Percentiles rank a stretch among this genome's conserved stretches.
These are phyloP conservation scores for Heliconius congener DNA, from an alignment of 1,140 invertebrate genomes.

Conservation along the genomic window DNA sequence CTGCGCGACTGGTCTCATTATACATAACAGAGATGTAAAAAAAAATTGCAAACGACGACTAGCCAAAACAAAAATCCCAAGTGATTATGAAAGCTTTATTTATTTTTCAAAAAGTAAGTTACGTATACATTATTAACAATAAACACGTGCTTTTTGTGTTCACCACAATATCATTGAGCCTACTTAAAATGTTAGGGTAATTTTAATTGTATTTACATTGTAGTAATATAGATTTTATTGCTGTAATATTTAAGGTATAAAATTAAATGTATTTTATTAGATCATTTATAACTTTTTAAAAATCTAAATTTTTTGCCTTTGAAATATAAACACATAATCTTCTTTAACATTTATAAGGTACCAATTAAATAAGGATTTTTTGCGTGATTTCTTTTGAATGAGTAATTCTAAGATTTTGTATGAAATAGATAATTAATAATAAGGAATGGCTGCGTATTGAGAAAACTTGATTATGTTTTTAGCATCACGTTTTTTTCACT, in stretches of 20 bases:
- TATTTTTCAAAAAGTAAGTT: not conserved
- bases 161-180: conserved; percentile 23
- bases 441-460: not conserved
- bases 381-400: conserved; percentile 37
- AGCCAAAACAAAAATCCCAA: not conserved
- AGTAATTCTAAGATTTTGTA: not conserved
- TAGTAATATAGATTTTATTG: conserved; percentile 1
- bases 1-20: too few species aligned
- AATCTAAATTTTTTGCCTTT: conserved; percentile 6
- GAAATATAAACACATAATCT: conserved; percentile 29
- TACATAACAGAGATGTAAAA: too few species aligned
- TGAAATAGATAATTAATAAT: not conserved
- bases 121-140: conserved; percentile 27
- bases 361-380: conserved; percentile 49
- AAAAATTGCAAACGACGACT: not conserved
- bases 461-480: too few species aligned
- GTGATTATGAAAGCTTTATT: not conserved
- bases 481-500: too few species aligned
- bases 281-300: not conserved
- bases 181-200: conserved; percentile 15
- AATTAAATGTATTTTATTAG: not conserved
- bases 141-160: conserved; percentile 36
- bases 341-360: conserved; percentile 37
- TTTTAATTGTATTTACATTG: not conserved
- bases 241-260: not conserved